phyloP scores from a whole-genome alignment of 2,113 vertebrate genomes.

The Phalacrocorax brasilianus region DNA sequence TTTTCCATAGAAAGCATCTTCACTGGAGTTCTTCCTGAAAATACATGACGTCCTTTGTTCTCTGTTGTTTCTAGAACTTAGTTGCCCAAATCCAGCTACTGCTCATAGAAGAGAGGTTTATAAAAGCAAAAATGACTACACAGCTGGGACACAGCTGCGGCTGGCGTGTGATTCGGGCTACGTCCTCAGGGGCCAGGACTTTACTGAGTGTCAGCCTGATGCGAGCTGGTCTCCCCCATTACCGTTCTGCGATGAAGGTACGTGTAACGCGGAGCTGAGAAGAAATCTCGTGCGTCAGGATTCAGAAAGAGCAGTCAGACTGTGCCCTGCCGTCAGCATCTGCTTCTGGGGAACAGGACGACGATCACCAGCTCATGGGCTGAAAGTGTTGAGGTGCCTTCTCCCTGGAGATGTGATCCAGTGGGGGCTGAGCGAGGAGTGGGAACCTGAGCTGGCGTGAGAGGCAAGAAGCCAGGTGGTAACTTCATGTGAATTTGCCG shows the following conservation, averaged over 20 bases:
- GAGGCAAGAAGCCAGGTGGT: background rate
- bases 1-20: accelerated
- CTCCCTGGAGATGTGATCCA: background rate
- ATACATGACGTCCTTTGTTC: background rate
- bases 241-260: constrained; percentile 54
- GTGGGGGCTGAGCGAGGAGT: background rate
- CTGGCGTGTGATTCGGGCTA: constrained; percentile 1
- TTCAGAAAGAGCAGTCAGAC: background rate
- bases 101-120: background rate
- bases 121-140: background rate
- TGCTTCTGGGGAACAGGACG: accelerated
- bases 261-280: background rate
- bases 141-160: background rate
- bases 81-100: background rate
- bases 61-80: background rate
- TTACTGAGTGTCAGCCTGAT: background rate
- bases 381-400: background rate
- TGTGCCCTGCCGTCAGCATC: background rate
- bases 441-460: background rate
- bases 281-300: accelerated
- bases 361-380: background rate
- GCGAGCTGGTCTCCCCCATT: constrained; percentile 18
- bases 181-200: background rate
- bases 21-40: background rate
- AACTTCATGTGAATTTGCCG: background rate